Evolutionary conservation across 2,888 invertebrate species (phyloP), one percentile per base, ranked within the genome.

Genomic region (Dorcus parallelipipedus): DNA sequence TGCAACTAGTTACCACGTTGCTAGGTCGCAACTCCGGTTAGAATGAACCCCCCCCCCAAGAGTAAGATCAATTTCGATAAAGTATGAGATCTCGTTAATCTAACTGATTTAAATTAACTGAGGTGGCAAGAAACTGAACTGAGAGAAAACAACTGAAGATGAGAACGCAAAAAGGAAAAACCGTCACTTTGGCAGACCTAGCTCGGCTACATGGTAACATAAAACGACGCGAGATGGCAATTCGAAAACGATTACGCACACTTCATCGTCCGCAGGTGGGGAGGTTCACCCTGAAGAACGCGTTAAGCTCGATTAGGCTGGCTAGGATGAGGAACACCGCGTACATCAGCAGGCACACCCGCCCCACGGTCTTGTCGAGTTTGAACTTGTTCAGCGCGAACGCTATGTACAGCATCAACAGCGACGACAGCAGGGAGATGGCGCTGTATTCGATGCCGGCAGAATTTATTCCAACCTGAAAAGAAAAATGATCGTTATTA

Each of bases 371-470:
- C 73, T 87, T 89, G 76, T 93, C 92, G 76, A 96, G 80, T 79
- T 90, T 88, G 81, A 93, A 94, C 80, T 90, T 90, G 80, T 94
- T 94, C 75, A 90, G 82, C 74, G 90, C 89, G 74, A 96, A 90
- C 60, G 91, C 90, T 67, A 90, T 80, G 78, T 94, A 91, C 65
- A 96, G 84, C 74, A 95, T 82, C 73, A 93, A 83, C 52, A 96
- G 82, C 2, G 95, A 94, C 49, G 92, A 91, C 62, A 96, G 81
- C 67, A 96, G 81, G 38, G 93, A 93, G 72, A 95, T 91, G 55
- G 94, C 90, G 64, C 93, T 93, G 80, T 95, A 96, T 73, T 93
- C 92, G 68, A 96, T 81, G 3, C 95, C 95, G 69, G 91, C 90
- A 43, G 95, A 95, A 78, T 93, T 93, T 72, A 96, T 95, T 70